Evolutionary conservation across 2,113 vertebrate species (phyloP).

Genomic region (Phaetusa simplex): DNA sequence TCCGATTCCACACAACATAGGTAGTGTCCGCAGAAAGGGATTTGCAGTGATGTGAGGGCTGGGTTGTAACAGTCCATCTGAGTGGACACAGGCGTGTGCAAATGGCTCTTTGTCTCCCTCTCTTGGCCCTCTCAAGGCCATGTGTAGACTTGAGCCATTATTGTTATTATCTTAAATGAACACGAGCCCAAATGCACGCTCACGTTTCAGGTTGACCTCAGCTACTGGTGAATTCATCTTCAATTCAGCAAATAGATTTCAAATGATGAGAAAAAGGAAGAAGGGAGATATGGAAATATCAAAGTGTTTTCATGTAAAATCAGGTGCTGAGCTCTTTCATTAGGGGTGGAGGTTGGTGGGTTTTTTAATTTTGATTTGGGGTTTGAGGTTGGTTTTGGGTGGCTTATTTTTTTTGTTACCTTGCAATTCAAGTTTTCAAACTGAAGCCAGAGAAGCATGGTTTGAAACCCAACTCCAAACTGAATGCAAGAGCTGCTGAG

Average conservation of each 20-base stretch:
- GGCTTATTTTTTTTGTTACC: background rate
- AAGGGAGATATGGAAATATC: conserved; percentile 32
- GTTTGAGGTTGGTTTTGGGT: conserved; percentile 47
- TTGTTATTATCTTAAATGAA: background rate
- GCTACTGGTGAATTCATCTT: background rate
- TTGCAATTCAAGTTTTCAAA: conserved; percentile 54
- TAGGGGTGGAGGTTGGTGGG: conserved; percentile 36
- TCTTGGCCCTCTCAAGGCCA: conserved; percentile 35
- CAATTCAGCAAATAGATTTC: background rate
- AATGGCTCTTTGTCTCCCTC: conserved; percentile 55
- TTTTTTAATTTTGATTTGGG: conserved; percentile 57
- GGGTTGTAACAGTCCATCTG: accelerated
- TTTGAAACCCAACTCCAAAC: conserved; percentile 50
- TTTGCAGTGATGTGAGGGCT: background rate
- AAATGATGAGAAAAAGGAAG: background rate
- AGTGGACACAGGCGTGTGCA: background rate
- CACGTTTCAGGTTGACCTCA: conserved; percentile 1
- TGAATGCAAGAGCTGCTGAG: background rate
- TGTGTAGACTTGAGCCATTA: background rate
- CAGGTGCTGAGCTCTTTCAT: conserved; percentile 15
- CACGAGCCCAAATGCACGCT: background rate
- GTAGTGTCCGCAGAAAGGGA: accelerated
- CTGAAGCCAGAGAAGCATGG: conserved; percentile 16
- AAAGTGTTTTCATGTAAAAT: conserved; percentile 36
- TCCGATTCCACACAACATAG: background rate